Evolutionary conservation across 2,797 vertebrate species (phyloP).

Genomic region (Darevskia mixta): DNA sequence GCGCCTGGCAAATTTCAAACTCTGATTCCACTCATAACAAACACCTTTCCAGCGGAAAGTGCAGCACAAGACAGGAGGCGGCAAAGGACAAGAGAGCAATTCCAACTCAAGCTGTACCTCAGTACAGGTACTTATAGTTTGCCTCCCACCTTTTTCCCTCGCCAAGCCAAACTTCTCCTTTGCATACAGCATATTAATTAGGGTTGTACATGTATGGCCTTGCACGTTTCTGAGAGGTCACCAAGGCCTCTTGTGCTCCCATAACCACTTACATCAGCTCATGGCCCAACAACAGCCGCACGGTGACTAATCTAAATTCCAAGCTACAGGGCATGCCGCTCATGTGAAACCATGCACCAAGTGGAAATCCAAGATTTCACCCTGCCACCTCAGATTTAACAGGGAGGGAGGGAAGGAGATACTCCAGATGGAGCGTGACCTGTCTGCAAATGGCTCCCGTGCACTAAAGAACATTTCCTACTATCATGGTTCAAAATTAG

Average conservation of each 20-base stretch:
- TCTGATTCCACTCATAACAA: too few relatives aligned
- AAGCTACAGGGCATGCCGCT: too few relatives aligned
- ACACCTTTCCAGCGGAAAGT: too few relatives aligned
- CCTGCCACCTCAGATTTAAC: too few relatives aligned
- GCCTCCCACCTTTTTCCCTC: background rate
- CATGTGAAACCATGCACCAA: background rate
- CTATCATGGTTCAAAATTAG: too few relatives aligned
- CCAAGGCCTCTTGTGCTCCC: background rate
- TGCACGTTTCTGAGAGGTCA: conserved; percentile 15
- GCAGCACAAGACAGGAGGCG: too few relatives aligned
- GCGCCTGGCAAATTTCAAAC: too few relatives aligned
- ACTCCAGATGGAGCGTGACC: background rate
- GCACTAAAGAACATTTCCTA: background rate
- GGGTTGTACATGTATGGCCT: background rate
- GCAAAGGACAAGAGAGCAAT: too few relatives aligned
- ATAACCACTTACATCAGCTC: background rate
- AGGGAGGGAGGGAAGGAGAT: background rate
- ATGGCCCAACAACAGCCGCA: background rate
- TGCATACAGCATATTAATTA: background rate
- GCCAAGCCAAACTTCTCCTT: background rate
- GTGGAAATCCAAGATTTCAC: background rate
- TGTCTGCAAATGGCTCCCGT: too few relatives aligned
- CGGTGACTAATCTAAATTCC: too few relatives aligned
- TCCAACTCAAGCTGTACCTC: background rate
- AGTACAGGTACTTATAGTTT: background rate